Evolutionary conservation across 2,113 vertebrate species (phyloP).

Genomic region (Clarias gariepinus): DNA sequence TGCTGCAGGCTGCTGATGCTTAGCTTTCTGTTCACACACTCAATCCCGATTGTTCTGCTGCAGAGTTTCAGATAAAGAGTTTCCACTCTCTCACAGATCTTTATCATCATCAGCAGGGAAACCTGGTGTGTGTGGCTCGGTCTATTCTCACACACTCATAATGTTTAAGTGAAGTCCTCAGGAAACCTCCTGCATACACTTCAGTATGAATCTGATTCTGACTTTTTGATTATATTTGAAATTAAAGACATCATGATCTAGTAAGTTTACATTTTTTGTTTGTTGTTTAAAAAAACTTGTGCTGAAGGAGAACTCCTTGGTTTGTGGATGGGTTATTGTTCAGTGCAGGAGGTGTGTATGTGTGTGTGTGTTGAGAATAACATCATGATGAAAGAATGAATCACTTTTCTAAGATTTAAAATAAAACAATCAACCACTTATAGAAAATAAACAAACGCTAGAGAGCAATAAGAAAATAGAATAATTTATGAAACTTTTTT

Average conservation of each 20-base stretch:
- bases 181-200: not conserved
- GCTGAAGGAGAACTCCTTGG: not conserved
- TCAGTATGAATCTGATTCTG: not conserved
- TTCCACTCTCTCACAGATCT: conserved; percentile 68
- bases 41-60: conserved; percentile 78
- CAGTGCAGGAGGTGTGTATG: not conserved
- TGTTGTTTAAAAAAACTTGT: not conserved
- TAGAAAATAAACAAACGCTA: no score
- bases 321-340: not conserved
- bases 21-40: conserved; percentile 73
- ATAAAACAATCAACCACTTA: no score
- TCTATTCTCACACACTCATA: not conserved
- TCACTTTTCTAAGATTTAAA: no score
- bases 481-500: no score
- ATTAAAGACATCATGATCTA: not conserved
- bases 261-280: not conserved
- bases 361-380: no score
- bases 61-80: conserved; percentile 74
- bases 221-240: not conserved
- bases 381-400: no score
- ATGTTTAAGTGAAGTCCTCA: not conserved
- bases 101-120: conserved; percentile 54
- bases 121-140: conserved; percentile 23
- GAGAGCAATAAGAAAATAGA: no score
- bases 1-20: conserved; percentile 73